A percentile compares a stretch with the other conserved stretches of the same genome.
phyloP scores from a whole-genome alignment of 2,113 vertebrate species.

The Boleophthalmus pectinirostris region DNA sequence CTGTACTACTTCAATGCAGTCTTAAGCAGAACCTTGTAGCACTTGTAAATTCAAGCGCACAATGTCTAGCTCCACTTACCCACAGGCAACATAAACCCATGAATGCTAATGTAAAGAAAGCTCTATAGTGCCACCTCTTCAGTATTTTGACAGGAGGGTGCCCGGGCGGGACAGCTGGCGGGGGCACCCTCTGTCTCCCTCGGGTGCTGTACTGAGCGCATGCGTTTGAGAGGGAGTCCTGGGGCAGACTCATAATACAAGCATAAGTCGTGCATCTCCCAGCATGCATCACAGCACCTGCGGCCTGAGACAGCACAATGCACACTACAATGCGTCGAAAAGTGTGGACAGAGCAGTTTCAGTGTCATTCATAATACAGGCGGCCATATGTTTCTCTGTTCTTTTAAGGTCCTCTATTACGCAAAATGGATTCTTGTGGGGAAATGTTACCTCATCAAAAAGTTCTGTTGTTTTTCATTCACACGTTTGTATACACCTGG shows the following conservation, averaged over 20 bases:
- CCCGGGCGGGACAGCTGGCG: constrained; percentile 38
- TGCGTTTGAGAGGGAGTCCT: constrained; percentile 19
- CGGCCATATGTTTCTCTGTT: background rate
- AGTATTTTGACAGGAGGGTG: constrained; percentile 24
- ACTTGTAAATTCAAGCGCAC: background rate
- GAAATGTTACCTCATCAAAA: too few relatives aligned
- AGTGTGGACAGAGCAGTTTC: background rate
- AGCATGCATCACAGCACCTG: constrained; percentile 21
- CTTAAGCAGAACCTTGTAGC: too few relatives aligned
- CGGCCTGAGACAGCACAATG: background rate
- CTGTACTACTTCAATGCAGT: too few relatives aligned
- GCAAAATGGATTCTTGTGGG: too few relatives aligned
- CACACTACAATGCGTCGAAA: background rate
- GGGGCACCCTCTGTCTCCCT: constrained; percentile 31
- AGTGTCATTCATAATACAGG: background rate
- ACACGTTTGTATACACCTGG: too few relatives aligned
- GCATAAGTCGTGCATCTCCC: constrained; percentile 22
- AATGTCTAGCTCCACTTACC: too few relatives aligned
- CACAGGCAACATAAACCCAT: background rate
- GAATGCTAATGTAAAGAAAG: constrained; percentile 10
- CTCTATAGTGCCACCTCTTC: constrained; percentile 15
- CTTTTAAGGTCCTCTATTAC: too few relatives aligned
- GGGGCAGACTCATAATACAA: constrained; percentile 12
- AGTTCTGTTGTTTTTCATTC: too few relatives aligned
- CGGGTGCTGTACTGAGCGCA: constrained; percentile 26